Evolutionary conservation across 2,113 vertebrate genomes (phyloP), one percentile per base, ranked within the genome.

Genomic region (Leptobrachium leishanense): DNA sequence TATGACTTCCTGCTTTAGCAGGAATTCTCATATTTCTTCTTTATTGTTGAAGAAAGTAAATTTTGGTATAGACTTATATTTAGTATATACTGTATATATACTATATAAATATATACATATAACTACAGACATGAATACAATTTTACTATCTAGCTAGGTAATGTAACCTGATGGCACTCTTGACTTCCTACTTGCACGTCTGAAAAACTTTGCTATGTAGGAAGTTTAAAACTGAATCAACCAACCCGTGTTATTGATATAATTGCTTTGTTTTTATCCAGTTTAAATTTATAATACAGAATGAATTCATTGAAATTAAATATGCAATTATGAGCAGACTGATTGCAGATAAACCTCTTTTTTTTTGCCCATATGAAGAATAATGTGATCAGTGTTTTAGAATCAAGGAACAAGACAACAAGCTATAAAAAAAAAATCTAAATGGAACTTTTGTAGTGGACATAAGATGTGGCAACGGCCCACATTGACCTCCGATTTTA

Each of bases 321-420:
- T 72, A 53, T 9, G 15, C 64, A 74, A 67, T 68, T 79, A 74
- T 57, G 20, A 74, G 71, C 50, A 74, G 53, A 74, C 78, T 50
- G 63, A 63, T 80, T 50, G 70, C 53, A 57, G 63, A 65, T 69
- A 74, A 43, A 57, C 20, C 65, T 59, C 53, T 39, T 41, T 57
- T 64, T 44, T 65, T 68, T 10, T 72, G 43, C 10, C 41, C 6
- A 7, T 20, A 81, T 74, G 13, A 62, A 81, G 72, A 74, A 81
- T 81, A 81, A 81, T 81, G 72, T 62, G 78, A 44, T 44, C 65
- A 74, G 64, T 81, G 78, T 81, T 74, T 74, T 74, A 68, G 42
- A 55, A 62, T 42, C 31, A 62, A 46, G 77, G 71, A 81, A 40
- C 53, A 68, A 9, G 54, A 81, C 70, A 74, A 20, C 2, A 74